A percentile compares a stretch with the other conserved stretches of the same genome.
Conservation (phyloP, 2,113 vertebrate genomes). For the Chinchilla lanigera region DNA sequence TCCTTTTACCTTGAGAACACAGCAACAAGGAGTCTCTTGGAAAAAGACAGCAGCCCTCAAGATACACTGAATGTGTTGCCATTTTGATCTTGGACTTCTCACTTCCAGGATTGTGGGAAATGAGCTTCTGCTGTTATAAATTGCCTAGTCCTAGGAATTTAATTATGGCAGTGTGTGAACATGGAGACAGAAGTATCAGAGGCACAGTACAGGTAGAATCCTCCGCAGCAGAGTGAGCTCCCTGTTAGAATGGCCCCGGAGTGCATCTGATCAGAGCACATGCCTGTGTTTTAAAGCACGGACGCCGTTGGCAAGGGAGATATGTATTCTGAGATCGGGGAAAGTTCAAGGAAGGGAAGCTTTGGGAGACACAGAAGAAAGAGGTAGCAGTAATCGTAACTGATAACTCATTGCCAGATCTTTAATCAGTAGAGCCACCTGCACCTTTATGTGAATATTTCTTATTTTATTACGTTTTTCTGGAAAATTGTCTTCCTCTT, state of each 20-base stretch:
- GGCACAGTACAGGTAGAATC: not conserved
- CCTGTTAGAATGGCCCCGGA: not conserved
- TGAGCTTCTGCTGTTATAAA: not conserved
- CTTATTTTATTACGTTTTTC: not conserved
- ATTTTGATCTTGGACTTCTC: not conserved
- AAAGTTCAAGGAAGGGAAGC: not conserved
- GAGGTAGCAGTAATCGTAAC: too few species aligned
- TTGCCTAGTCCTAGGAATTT: not conserved
- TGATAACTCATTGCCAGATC: not conserved
- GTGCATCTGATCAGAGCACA: not conserved
- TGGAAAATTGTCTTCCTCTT: not conserved
- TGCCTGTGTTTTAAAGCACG: not conserved
- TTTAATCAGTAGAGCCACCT: not conserved
- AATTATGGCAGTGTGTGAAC: too few species aligned
- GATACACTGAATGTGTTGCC: not conserved
- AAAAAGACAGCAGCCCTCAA: too few species aligned
- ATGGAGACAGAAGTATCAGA: not conserved
- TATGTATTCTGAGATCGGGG: not conserved
- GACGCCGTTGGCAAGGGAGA: not conserved
- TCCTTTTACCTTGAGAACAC: not conserved
- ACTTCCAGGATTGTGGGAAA: not conserved
- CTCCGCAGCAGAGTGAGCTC: too few species aligned
- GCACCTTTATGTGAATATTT: not conserved
- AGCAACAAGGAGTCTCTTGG: not conserved
- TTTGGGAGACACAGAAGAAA: not conserved